A percentile compares a stretch with the other conserved stretches of the same genome.
phyloP scores from a whole-genome alignment of 2,113 vertebrate species.

The Ameiurus melas region DNA sequence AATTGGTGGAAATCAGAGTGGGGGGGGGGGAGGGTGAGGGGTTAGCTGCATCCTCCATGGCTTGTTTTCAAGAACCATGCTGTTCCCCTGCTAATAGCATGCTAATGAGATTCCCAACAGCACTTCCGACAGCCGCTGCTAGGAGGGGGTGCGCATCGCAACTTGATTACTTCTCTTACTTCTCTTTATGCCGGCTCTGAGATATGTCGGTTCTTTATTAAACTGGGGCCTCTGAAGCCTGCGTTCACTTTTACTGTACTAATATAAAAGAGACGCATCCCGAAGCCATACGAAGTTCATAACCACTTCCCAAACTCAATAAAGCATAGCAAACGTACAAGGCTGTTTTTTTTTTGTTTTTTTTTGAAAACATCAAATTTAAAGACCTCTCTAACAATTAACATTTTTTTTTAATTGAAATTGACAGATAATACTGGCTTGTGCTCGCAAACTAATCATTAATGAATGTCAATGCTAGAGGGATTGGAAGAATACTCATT shows the following conservation, averaged over 20 bases:
- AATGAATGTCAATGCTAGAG: not conserved
- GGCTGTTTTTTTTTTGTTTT: not conserved
- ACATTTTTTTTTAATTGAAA: too few relatives aligned
- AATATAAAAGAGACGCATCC: constrained; percentile 21
- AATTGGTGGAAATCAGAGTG: constrained; percentile 19
- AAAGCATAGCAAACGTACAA: constrained; percentile 4
- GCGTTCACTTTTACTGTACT: not conserved
- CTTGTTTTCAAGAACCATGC: constrained; percentile 38
- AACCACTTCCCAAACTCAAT: constrained; percentile 26
- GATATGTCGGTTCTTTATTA: constrained; percentile 38
- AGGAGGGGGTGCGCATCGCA: constrained; percentile 28
- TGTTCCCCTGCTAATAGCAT: constrained; percentile 43
- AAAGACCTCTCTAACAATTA: not conserved
- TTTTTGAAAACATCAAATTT: not conserved
- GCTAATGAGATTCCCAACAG: constrained; percentile 48
- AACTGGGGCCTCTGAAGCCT: constrained; percentile 17
- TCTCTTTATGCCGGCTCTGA: constrained; percentile 29
- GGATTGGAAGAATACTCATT: not conserved
- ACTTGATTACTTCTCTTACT: constrained; percentile 15
- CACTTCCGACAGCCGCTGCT: constrained; percentile 39
- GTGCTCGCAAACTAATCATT: not conserved
- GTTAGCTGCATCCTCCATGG: constrained; percentile 27
- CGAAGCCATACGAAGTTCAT: constrained; percentile 12
- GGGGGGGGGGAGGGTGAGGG: not conserved
- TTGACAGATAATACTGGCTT: not conserved